phyloP scores from a whole-genome alignment of 92 coral and sea anemone genomes.

The Porites evermanni region DNA sequence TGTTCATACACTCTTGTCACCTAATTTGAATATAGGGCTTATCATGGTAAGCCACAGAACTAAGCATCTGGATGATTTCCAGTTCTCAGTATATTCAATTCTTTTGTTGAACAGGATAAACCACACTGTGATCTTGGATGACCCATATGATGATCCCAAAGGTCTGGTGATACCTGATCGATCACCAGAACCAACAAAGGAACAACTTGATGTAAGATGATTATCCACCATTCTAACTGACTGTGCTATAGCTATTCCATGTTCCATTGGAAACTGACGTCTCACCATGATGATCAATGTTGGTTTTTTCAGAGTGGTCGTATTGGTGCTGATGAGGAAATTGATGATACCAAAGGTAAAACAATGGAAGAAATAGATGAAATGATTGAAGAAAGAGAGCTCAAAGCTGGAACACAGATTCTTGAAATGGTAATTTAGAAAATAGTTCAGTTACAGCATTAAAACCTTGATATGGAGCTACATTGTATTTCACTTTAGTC shows the following conservation, averaged over 20 bases:
- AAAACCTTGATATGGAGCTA: neutral
- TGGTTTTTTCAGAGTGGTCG: slow-evolving; percentile 84
- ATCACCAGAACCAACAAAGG: slow-evolving; percentile 98
- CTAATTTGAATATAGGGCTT: too few relatives aligned
- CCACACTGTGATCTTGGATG: slow-evolving; percentile 95
- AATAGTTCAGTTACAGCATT: neutral
- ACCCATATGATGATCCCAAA: slow-evolving; percentile 97
- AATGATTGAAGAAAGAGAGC: slow-evolving; percentile 87
- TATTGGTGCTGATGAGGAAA: slow-evolving; percentile 98
- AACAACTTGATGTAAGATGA: slow-evolving; percentile 89
- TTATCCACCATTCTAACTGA: too few relatives aligned
- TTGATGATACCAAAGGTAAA: slow-evolving; percentile 95
- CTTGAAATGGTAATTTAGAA: slow-evolving; percentile 86
- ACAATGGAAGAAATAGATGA: slow-evolving; percentile 90
- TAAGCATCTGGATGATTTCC: too few relatives aligned
- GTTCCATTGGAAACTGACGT: neutral
- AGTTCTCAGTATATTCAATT: too few relatives aligned
- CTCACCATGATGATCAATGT: neutral
- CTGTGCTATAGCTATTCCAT: too few relatives aligned
- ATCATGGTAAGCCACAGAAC: too few relatives aligned
- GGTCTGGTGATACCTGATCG: slow-evolving; percentile 89
- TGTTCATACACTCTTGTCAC: too few relatives aligned
- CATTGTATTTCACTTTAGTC: too few relatives aligned
- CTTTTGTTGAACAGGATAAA: slow-evolving; percentile 67
- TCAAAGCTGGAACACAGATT: slow-evolving; percentile 94